Base-by-base conservation (phyloP, 1,140 invertebrate species). In the Psix sp. region DNA sequence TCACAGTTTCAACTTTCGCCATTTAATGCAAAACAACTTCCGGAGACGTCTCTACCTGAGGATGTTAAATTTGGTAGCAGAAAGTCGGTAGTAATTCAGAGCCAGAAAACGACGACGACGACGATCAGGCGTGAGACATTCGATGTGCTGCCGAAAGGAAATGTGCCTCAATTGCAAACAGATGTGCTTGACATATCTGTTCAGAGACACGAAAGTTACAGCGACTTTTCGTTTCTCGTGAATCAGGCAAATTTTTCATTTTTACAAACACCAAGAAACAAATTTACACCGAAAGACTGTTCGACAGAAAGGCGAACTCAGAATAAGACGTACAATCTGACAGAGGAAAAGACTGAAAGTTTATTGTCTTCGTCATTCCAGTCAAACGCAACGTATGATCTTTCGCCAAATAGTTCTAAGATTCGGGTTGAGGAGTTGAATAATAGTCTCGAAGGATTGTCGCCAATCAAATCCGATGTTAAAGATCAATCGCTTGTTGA, bases 181-280 rank as follows among this genome's bases (percentile, higher is more conserved):
- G 10, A 43, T 15, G 17, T 9, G 71, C 38, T 60, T 0, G 63
- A 57, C 0, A 38, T 67, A 6, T 31, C 45, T 26, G 48, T 11
- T 7, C 29, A n/a, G 10, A 49, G 21, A 2, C 39, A 6, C 35
- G 20, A 48, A 29, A 17, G 9, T 13, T 42, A 57, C 43, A 60
- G 17, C 5, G 77, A 85, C 3, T 81, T 85, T 39, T 86, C 85
- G 1, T 51, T 76, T 7, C 10, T 85, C 9, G 59, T 85, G 0
- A 78, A 83, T 42, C 66, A 85, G 49, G 65, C 84, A 4, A 83
- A 76, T 21, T 77, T 85, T 0, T 57, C 63, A 1, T 65, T 65
- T 6, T 66, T 81, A 31, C 49, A 46, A 13, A 75, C 48, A 1
- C 54, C 31, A 14, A 13, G 14, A 6, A 56, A 18, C 15, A 45